phyloP scores from a whole-genome alignment of 2,113 vertebrate species.

The Chaenocephalus aceratus region DNA sequence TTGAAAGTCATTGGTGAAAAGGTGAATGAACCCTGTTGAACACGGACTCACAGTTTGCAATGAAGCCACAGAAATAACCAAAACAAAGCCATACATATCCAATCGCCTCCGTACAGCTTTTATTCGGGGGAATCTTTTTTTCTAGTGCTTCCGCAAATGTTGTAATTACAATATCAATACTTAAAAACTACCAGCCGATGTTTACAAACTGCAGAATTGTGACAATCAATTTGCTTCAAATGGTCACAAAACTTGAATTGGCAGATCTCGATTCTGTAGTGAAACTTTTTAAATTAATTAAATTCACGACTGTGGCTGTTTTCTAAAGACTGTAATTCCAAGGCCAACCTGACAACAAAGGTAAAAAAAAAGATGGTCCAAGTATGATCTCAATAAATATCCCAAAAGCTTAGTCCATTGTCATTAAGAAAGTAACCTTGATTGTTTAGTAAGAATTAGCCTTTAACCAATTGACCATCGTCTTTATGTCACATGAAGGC shows the following conservation, averaged over 20 bases:
- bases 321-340: neutral
- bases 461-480: neutral
- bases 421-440: neutral
- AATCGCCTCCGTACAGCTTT: neutral
- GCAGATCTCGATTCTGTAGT: neutral
- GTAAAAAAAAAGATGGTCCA: neutral
- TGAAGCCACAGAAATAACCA: neutral
- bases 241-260: no score
- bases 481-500: neutral
- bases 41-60: conserved; percentile 1
- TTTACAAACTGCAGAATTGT: neutral
- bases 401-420: neutral
- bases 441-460: neutral
- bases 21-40: neutral
- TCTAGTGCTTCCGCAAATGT: neutral
- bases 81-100: neutral
- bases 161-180: neutral
- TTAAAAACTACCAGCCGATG: neutral
- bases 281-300: neutral
- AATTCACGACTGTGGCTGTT: neutral
- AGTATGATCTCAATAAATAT: neutral
- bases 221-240: neutral
- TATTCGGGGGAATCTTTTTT: neutral
- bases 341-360: neutral
- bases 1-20: no score